Conservation (phyloP, 2,113 vertebrate genomes). For the Pseudolaguvia tuberculata region DNA sequence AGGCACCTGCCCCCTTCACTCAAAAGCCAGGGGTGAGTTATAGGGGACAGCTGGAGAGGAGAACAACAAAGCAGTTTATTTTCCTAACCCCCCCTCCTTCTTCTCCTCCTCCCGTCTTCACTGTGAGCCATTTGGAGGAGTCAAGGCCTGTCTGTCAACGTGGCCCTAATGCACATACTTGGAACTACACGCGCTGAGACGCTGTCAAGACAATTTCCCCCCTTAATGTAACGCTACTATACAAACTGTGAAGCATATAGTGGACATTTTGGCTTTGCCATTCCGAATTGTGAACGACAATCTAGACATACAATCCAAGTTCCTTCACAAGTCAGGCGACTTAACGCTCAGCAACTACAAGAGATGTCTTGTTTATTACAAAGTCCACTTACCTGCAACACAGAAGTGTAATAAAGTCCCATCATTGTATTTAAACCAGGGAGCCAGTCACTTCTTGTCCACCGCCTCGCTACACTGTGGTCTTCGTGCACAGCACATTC, state of each 20-base stretch:
- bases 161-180: conserved; percentile 12
- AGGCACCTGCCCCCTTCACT: conserved; percentile 43
- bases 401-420: conserved; percentile 73
- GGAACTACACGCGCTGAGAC: not conserved
- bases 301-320: not conserved
- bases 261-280: too few relatives aligned
- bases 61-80: conserved; percentile 49
- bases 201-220: not conserved
- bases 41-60: conserved; percentile 42
- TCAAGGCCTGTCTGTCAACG: conserved; percentile 39
- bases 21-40: conserved; percentile 42
- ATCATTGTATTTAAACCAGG: conserved; percentile 71
- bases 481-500: conserved; percentile 60
- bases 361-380: too few relatives aligned
- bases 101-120: conserved; percentile 33
- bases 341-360: not conserved
- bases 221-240: too few relatives aligned
- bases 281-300: not conserved
- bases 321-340: not conserved
- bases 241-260: not conserved
- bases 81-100: conserved; percentile 45
- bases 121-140: conserved; percentile 31
- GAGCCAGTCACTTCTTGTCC: conserved; percentile 48
- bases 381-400: conserved; percentile 65
- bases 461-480: conserved; percentile 19